Conservation (phyloP, 2,888 invertebrate genomes). For the Maniola hyperantus region DNA sequence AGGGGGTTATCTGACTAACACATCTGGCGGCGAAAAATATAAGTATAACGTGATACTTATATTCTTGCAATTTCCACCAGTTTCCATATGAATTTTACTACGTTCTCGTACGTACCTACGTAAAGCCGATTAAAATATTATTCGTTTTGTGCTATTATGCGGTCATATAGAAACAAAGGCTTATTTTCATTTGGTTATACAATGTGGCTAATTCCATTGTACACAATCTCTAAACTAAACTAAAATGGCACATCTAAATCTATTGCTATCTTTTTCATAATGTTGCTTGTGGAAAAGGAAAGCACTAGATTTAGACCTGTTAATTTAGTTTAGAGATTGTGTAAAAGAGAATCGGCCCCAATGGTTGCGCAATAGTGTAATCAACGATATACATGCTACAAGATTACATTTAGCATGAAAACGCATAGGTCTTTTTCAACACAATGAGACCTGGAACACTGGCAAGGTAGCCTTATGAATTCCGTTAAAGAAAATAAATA, state of each 20-base stretch:
- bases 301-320: too few species aligned
- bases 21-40: slow-evolving; percentile 3
- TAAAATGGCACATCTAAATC: too few species aligned
- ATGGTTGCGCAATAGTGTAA: slow-evolving; percentile 1
- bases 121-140: slow-evolving; percentile 1
- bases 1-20: background rate
- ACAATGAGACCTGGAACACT: background rate
- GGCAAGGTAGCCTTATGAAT: too few species aligned
- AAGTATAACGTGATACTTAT: background rate
- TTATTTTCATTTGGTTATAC: slow-evolving; percentile 3
- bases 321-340: too few species aligned
- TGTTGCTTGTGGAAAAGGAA: too few species aligned
- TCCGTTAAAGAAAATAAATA: too few species aligned
- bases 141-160: background rate
- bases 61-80: background rate
- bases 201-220: too few species aligned
- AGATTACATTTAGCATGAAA: background rate
- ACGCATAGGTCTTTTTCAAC: background rate
- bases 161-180: background rate
- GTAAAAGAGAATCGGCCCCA: too few species aligned
- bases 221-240: too few species aligned
- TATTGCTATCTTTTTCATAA: too few species aligned
- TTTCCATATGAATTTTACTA: slow-evolving; percentile 2
- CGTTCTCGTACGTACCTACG: background rate
- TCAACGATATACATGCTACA: background rate